Evolutionary conservation across 1,140 invertebrate genomes (phyloP).

Genomic region (Sminthurides bifidus): DNA sequence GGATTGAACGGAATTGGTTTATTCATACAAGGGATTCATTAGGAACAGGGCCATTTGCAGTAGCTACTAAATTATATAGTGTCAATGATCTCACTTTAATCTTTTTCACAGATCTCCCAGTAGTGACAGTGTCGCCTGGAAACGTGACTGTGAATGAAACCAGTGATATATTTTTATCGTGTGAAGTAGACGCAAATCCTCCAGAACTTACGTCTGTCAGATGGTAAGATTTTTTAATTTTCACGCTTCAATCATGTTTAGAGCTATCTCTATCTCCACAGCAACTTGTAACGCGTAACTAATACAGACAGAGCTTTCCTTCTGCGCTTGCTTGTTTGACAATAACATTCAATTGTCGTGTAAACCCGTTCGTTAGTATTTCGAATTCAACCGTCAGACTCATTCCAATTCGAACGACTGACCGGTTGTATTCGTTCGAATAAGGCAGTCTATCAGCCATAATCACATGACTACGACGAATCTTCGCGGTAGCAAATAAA

Average conservation of each 20-base stretch:
- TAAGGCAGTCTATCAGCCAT: no score
- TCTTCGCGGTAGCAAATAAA: no score
- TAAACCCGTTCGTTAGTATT: not conserved
- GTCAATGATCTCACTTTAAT: not conserved
- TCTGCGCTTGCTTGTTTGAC: no score
- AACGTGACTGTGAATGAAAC: slow-evolving; percentile 68
- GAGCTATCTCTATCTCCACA: no score
- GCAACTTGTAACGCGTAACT: no score
- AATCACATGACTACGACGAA: no score
- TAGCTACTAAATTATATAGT: not conserved
- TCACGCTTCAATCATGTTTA: not conserved
- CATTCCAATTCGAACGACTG: no score
- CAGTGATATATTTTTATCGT: slow-evolving; percentile 56
- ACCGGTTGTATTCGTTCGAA: no score
- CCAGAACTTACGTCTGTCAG: slow-evolving; percentile 55
- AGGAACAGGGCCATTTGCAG: not conserved
- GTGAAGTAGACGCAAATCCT: slow-evolving; percentile 71
- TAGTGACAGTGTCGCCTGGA: slow-evolving; percentile 54
- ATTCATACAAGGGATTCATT: not conserved
- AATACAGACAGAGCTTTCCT: no score
- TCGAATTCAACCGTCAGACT: not conserved
- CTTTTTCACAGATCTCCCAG: slow-evolving; percentile 59
- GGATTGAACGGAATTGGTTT: not conserved
- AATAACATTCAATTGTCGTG: not conserved
- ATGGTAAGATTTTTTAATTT: slow-evolving; percentile 49